Evolutionary conservation across 2,113 vertebrate species (phyloP).

Genomic region (Deroptyus accipitrinus): DNA sequence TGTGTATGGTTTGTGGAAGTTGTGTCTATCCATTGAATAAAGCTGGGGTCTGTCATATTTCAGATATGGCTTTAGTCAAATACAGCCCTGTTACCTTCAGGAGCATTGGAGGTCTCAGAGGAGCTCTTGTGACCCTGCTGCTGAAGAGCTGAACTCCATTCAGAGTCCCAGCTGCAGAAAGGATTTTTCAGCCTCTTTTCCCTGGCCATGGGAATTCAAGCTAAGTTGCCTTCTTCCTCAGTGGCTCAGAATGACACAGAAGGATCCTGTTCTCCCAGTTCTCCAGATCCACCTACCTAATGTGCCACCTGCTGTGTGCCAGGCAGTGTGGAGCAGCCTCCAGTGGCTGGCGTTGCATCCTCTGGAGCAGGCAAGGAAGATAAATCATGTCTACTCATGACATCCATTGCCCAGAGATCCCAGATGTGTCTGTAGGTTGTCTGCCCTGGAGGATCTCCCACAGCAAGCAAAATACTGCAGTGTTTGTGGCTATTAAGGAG

Average conservation of each 20-base stretch:
- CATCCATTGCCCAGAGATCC: fast-evolving
- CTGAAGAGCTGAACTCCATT: neutral
- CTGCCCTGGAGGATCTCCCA: neutral
- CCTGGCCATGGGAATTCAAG: neutral
- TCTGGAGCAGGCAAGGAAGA: neutral
- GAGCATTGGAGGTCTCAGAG: neutral
- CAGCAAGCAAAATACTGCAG: neutral
- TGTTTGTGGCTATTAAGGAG: neutral
- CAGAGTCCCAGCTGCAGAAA: neutral
- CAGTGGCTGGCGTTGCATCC: neutral
- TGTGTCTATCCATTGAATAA: neutral
- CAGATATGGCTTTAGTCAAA: neutral
- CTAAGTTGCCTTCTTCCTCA: neutral
- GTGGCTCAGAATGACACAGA: neutral
- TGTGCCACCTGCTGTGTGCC: neutral
- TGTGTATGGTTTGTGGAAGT: neutral
- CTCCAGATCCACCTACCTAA: neutral
- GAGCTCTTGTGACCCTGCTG: neutral
- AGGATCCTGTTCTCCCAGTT: neutral
- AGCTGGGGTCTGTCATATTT: neutral
- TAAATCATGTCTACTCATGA: neutral
- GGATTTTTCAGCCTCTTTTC: neutral
- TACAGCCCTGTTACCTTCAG: neutral
- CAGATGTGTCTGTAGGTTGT: neutral
- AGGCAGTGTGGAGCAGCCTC: neutral